A percentile compares a stretch with the other conserved stretches of the same genome.
Evolutionary conservation across 1,140 invertebrate species (phyloP).

Genomic region (Drosophila kurseongensis): DNA sequence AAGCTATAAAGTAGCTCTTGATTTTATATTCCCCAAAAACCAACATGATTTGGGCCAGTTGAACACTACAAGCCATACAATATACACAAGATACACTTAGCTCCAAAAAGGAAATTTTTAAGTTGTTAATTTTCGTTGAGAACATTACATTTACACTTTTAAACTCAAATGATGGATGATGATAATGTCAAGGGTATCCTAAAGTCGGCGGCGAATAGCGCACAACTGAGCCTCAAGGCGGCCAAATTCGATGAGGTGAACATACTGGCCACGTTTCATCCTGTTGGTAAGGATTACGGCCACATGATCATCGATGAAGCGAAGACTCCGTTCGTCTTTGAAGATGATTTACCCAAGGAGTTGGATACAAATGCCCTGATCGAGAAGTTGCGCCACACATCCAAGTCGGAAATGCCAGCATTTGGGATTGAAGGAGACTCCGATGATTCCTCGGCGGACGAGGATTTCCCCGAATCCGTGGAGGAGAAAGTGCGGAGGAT

Average conservation of each 20-base stretch:
- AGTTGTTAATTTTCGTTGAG: too few relatives aligned
- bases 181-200: slow-evolving; percentile 43
- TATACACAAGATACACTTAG: background rate
- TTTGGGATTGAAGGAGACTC: slow-evolving; percentile 68
- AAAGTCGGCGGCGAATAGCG: slow-evolving; percentile 1
- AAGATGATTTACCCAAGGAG: slow-evolving; percentile 88
- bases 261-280: slow-evolving; percentile 68
- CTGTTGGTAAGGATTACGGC: slow-evolving; percentile 92
- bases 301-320: slow-evolving; percentile 99
- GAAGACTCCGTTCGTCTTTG: slow-evolving; percentile 94
- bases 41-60: slow-evolving; percentile 1
- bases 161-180: background rate
- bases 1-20: background rate
- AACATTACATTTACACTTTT: background rate
- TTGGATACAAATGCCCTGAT: slow-evolving; percentile 90
- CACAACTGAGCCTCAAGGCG: slow-evolving; percentile 9
- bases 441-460: slow-evolving; percentile 64
- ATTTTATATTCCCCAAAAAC: background rate
- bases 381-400: slow-evolving; percentile 86
- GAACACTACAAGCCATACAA: background rate
- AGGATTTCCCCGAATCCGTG: slow-evolving; percentile 60
- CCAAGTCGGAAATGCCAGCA: slow-evolving; percentile 48
- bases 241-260: slow-evolving; percentile 74
- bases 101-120: background rate
- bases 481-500: slow-evolving; percentile 60